Conservation (phyloP, 2,888 invertebrate genomes). For the Heterodera filipjevi region DNA sequence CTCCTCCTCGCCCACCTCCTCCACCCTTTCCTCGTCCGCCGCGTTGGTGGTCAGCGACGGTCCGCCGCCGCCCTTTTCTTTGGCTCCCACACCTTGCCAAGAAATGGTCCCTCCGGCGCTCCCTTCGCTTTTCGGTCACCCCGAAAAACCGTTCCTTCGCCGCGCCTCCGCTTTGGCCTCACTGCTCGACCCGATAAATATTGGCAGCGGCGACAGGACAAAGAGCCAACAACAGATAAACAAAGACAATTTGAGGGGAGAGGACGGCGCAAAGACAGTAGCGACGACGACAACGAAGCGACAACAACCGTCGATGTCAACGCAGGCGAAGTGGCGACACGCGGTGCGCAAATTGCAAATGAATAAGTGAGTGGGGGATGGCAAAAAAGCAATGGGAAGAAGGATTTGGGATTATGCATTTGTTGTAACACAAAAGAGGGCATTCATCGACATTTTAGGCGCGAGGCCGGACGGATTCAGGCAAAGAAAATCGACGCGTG, state of each 20-base stretch:
- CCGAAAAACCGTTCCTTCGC: not conserved
- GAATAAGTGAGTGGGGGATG: conserved; percentile 51
- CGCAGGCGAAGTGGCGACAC: conserved; percentile 50
- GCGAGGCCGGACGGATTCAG: conserved; percentile 57
- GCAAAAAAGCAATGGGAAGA: not conserved
- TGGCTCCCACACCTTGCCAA: not conserved
- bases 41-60: not conserved
- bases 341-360: conserved; percentile 59
- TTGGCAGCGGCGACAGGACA: not conserved
- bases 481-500: conserved; percentile 63
- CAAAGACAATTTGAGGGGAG: not conserved
- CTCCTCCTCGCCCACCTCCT: conserved; percentile 3
- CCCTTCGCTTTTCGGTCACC: not conserved
- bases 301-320: conserved; percentile 11
- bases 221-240: conserved; percentile 13
- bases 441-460: conserved; percentile 47
- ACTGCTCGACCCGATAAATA: conserved; percentile 24
- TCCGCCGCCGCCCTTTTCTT: not conserved
- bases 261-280: not conserved
- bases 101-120: not conserved
- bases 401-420: no score
- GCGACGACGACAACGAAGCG: conserved; percentile 14
- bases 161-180: conserved; percentile 24
- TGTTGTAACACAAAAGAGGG: no score
- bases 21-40: not conserved